Conservation (phyloP, 2,113 vertebrate genomes). For the Coryphaenoides rupestris region DNA sequence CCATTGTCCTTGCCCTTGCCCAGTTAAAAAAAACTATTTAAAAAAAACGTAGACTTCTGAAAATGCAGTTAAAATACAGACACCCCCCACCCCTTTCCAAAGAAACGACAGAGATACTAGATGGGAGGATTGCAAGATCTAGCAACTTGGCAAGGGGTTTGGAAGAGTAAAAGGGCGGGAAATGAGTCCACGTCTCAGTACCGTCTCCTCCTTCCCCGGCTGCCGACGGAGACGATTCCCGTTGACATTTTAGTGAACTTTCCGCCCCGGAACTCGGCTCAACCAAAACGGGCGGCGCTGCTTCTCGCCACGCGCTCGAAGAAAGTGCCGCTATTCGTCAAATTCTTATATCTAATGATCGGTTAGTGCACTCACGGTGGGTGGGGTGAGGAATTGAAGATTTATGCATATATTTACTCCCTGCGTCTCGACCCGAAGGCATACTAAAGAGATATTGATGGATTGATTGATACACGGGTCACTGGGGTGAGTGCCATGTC, state of each 20-base stretch:
- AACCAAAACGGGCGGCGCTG: no score
- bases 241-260: no score
- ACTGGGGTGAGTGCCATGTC: slow-evolving; percentile 63
- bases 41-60: slow-evolving; percentile 11
- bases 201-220: no score
- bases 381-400: slow-evolving; percentile 44
- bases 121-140: slow-evolving; percentile 53
- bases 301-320: no score
- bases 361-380: slow-evolving; percentile 40
- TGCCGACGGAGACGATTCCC: no score
- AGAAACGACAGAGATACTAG: slow-evolving; percentile 43
- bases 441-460: slow-evolving; percentile 67
- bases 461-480: slow-evolving; percentile 63
- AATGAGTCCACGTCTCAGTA: no score
- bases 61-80: slow-evolving; percentile 16
- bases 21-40: slow-evolving; percentile 2
- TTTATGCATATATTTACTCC: slow-evolving; percentile 55
- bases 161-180: no score
- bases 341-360: slow-evolving; percentile 40
- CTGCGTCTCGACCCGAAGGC: slow-evolving; percentile 31
- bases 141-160: no score
- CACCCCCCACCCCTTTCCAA: slow-evolving; percentile 29
- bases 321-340: slow-evolving; percentile 9
- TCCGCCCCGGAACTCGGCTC: no score
- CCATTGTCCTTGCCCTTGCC: slow-evolving; percentile 56